Evolutionary conservation across 1,140 invertebrate genomes (phyloP).

Genomic region (Drosophila kurseongensis): DNA sequence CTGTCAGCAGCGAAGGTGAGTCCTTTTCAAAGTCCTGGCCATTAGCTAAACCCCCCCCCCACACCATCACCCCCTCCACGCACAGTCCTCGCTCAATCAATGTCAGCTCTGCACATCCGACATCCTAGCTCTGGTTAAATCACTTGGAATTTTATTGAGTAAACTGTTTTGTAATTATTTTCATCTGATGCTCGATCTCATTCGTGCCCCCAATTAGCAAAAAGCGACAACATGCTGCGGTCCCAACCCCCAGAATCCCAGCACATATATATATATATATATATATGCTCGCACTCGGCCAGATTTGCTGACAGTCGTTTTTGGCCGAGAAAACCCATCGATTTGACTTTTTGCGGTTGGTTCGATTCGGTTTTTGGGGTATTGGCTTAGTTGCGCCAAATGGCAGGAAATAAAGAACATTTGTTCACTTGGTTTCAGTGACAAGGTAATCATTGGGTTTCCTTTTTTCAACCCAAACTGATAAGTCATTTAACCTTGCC

Average conservation of each 20-base stretch:
- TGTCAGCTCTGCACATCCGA: constrained; percentile 53
- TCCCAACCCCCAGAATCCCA: not conserved
- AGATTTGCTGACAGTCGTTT: constrained; percentile 5
- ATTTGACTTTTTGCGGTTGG: constrained; percentile 10
- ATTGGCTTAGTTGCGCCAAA: not conserved
- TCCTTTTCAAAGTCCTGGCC: constrained; percentile 17
- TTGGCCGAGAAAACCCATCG: not conserved
- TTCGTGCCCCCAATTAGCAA: constrained; percentile 67
- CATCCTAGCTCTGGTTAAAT: constrained; percentile 66
- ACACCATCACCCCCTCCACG: constrained; percentile 21
- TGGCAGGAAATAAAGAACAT: constrained; percentile 1
- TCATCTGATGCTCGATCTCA: constrained; percentile 48
- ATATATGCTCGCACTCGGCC: not conserved
- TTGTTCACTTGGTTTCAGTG: constrained; percentile 7
- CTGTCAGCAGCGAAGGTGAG: constrained; percentile 33
- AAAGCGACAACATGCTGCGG: constrained; percentile 72
- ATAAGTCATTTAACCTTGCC: not conserved
- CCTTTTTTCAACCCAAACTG: not conserved
- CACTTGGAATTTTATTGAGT: constrained; percentile 79
- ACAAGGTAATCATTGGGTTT: constrained; percentile 5
- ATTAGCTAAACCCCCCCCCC: constrained; percentile 7
- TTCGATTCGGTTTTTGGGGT: not conserved
- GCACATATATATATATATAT: not conserved
- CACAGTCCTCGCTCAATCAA: constrained; percentile 72
- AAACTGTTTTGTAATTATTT: constrained; percentile 81